Percentiles rank a stretch among this genome's conserved stretches.
phyloP scores from a whole-genome alignment of 1,140 invertebrate genomes.

The Polyergus mexicanus region DNA sequence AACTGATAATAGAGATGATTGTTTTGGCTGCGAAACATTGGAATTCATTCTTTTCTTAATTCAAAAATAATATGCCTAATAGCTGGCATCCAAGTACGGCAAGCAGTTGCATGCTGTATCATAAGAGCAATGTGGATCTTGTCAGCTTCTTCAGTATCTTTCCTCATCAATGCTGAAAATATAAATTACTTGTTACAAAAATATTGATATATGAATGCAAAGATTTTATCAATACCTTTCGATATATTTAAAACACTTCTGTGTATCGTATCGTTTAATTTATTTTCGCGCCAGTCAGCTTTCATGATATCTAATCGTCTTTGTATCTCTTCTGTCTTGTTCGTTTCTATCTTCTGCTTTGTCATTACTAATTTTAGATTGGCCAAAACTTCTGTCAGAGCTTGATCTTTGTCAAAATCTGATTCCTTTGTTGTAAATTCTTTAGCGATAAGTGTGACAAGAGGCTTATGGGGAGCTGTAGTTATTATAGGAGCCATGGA shows the following conservation, averaged over 20 bases:
- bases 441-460: slow-evolving; percentile 58
- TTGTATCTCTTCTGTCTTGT: slow-evolving; percentile 80
- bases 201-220: not conserved
- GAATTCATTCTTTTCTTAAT: slow-evolving; percentile 73
- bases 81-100: slow-evolving; percentile 85
- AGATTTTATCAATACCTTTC: slow-evolving; percentile 77
- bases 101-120: slow-evolving; percentile 83
- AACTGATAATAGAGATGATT: slow-evolving; percentile 14
- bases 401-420: slow-evolving; percentile 75
- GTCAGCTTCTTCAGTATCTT: slow-evolving; percentile 81
- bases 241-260: slow-evolving; percentile 81
- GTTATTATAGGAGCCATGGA: slow-evolving; percentile 62
- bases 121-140: slow-evolving; percentile 84
- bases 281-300: slow-evolving; percentile 83
- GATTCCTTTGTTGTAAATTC: not conserved
- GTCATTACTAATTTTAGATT: slow-evolving; percentile 79
- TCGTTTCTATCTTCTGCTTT: slow-evolving; percentile 67
- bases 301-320: slow-evolving; percentile 83
- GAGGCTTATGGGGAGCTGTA: slow-evolving; percentile 76
- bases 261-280: slow-evolving; percentile 80
- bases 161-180: slow-evolving; percentile 82
- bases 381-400: slow-evolving; percentile 73
- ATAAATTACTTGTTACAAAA: slow-evolving; percentile 22
- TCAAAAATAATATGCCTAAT: slow-evolving; percentile 84
- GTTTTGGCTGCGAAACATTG: not conserved